These are phyloP conservation scores for Pipistrellus pipistrellus DNA, from an alignment of 2,797 vertebrate species.

Conservation along the genomic window DNA sequence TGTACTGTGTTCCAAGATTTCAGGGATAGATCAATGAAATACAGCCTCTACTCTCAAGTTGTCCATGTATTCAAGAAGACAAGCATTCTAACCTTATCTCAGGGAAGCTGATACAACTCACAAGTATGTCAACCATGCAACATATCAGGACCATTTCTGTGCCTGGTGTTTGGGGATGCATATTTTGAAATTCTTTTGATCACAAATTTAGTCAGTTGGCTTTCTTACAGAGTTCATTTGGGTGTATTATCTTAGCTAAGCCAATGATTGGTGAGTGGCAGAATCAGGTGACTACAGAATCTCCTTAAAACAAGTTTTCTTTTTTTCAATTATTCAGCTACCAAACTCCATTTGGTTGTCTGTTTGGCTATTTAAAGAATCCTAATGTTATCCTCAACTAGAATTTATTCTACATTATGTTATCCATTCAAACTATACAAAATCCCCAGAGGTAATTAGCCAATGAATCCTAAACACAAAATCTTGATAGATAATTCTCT, in stretches of 20 bases:
- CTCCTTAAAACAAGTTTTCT: constrained; percentile 52
- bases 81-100: constrained; percentile 78
- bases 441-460: constrained; percentile 52
- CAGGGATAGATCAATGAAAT: constrained; percentile 31
- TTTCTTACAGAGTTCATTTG: constrained; percentile 73
- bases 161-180: constrained; percentile 54
- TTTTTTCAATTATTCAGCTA: not conserved
- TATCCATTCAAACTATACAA: constrained; percentile 56
- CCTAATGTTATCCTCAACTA: constrained; percentile 68
- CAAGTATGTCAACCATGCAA: constrained; percentile 72
- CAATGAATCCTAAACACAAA: constrained; percentile 16
- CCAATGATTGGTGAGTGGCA: constrained; percentile 73
- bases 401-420: constrained; percentile 60
- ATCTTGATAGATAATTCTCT: not conserved
- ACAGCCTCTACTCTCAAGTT: constrained; percentile 21
- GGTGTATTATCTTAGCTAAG: constrained; percentile 72
- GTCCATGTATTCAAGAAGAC: constrained; percentile 58
- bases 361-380: constrained; percentile 67
- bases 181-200: constrained; percentile 68
- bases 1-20: not conserved
- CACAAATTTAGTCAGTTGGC: constrained; percentile 49
- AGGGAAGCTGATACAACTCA: constrained; percentile 73
- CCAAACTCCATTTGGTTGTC: constrained; percentile 44
- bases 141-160: constrained; percentile 55
- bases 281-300: constrained; percentile 76